These are phyloP conservation scores for Brachynemurus nebulosus DNA, from an alignment of 2,888 invertebrate species.

Conservation along the genomic window DNA sequence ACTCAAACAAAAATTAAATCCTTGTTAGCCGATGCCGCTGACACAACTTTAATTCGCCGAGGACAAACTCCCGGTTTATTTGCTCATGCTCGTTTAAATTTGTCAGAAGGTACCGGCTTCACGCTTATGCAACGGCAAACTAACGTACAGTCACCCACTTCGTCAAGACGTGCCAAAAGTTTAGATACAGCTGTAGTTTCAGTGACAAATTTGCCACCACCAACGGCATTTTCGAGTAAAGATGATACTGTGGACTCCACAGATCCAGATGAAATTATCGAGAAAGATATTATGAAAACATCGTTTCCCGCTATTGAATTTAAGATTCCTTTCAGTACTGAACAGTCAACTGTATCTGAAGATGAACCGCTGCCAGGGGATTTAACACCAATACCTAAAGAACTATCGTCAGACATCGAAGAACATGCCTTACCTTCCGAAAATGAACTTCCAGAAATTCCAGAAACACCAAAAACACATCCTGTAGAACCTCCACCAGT, in stretches of 20 bases:
- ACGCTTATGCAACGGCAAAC: conserved; percentile 61
- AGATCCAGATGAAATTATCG: conserved; percentile 31
- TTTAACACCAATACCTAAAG: conserved; percentile 14
- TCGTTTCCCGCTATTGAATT: conserved; percentile 16
- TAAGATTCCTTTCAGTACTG: too few species aligned
- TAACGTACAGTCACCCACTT: conserved; percentile 58
- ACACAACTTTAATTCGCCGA: conserved; percentile 25
- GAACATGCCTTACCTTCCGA: conserved; percentile 15
- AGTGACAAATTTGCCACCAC: conserved; percentile 61
- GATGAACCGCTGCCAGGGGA: conserved; percentile 11
- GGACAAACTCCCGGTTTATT: conserved; percentile 67
- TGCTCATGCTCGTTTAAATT: conserved; percentile 63
- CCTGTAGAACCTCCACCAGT: too few species aligned
- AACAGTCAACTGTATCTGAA: conserved; percentile 21
- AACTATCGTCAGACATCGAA: conserved; percentile 14
- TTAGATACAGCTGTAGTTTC: conserved; percentile 74
- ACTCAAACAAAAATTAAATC: conserved; percentile 8
- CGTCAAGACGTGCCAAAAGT: conserved; percentile 67
- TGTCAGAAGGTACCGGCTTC: conserved; percentile 73
- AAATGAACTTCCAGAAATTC: conserved; percentile 34
- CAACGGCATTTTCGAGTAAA: conserved; percentile 77
- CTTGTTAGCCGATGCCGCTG: conserved; percentile 10
- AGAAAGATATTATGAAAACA: conserved; percentile 28
- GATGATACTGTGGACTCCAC: conserved; percentile 63
- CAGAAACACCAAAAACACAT: too few species aligned